Evolutionary conservation across 2,113 vertebrate species (phyloP), one percentile per base, ranked within the genome.

Genomic region (Triplophysa tibetana): DNA sequence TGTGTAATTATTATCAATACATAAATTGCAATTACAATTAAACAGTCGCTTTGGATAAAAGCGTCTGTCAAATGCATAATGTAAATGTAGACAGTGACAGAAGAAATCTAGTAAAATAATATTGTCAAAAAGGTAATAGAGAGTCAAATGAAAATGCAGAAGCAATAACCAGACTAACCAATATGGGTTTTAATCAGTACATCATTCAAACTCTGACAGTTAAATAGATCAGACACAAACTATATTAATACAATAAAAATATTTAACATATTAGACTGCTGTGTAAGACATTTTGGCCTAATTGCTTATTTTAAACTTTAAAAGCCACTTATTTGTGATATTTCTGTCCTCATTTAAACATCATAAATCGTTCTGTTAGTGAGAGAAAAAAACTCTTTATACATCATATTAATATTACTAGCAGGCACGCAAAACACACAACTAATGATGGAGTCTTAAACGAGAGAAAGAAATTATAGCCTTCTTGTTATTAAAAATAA

Each of bases 381-480:
- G 88, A 91, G 87, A 86, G 82, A 77, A 87, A 82, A 24, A 11
- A 80, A 67, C 70, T 70, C 75, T n/a, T 65, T 79, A 50, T 84
- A 86, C 89, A 86, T 85, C 89, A 89, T 82, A 29, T 87, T 87
- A 90, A 90, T 92, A 90, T 84, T 92, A 91, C 83, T 84, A 87
- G 79, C 82, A 83, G 43, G 84, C 76, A 82, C 86, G 85, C 85
- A 85, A 89, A 88, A 84, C 80, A 52, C 80, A 19, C 81, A 58
- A 79, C 45, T 78, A 69, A 75, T 77, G 56, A 70, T 52, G 78
- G 85, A 85, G 81, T 79, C 77, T 58, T 2, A 58, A 21, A 38
- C 3, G 33, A 38, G 33, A 38, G 33, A 75, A 70, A 79, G 52
- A 52, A 79, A 86, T 80, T 81, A 83, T 62, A 80, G 86, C 87